These are phyloP conservation scores for Sterna hirundo DNA, from an alignment of 2,113 vertebrate species.

Conservation along the genomic window DNA sequence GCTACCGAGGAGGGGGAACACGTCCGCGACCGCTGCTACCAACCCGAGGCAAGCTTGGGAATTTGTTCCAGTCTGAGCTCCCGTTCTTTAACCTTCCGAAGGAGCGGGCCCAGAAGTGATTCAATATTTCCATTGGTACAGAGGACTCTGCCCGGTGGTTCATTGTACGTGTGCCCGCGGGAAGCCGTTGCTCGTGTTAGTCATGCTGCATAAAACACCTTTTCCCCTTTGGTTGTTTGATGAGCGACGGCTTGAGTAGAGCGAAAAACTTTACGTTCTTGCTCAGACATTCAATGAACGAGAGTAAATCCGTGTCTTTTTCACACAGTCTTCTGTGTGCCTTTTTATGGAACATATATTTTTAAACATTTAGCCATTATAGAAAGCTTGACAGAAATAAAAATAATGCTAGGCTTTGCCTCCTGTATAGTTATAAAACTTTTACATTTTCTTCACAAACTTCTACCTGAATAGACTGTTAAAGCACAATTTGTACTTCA, in stretches of 20 bases:
- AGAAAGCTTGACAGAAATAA: background rate
- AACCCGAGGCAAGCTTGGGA: background rate
- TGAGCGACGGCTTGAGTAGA: background rate
- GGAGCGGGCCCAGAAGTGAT: background rate
- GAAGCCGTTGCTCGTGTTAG: background rate
- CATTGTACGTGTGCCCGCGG: background rate
- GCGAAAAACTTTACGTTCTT: background rate
- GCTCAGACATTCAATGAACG: background rate
- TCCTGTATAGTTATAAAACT: background rate
- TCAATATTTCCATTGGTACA: background rate
- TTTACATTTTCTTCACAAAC: background rate
- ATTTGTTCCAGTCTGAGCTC: background rate
- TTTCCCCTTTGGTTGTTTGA: background rate
- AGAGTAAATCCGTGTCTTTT: background rate
- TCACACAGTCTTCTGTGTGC: background rate
- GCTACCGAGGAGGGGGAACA: background rate
- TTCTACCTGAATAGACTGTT: background rate
- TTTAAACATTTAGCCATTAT: background rate
- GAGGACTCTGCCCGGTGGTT: background rate
- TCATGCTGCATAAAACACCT: background rate
- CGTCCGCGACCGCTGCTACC: rapidly evolving
- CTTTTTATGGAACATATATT: background rate
- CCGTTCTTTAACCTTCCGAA: rapidly evolving
- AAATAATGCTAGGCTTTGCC: background rate
- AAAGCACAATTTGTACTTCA: background rate